Conservation (phyloP, 2,113 vertebrate genomes). For the Nerophis lumbriciformis region DNA sequence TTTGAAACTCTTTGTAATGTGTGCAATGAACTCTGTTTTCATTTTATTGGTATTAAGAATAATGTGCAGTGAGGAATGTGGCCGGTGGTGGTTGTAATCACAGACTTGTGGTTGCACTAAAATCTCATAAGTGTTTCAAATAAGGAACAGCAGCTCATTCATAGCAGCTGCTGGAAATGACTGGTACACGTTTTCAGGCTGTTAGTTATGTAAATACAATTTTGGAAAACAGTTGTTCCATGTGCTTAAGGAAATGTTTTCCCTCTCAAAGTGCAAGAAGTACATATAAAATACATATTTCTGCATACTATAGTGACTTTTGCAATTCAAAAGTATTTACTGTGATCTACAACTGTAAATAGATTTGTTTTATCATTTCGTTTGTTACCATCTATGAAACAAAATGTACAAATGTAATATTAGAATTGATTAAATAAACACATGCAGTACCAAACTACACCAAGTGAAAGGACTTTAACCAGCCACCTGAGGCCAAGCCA, state of each 20-base stretch:
- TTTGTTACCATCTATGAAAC: slow-evolving; percentile 7
- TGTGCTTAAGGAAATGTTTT: slow-evolving; percentile 27
- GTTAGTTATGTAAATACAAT: slow-evolving; percentile 39
- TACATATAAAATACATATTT: too few species aligned
- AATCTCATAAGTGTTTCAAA: slow-evolving; percentile 61
- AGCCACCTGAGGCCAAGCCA: slow-evolving; percentile 20
- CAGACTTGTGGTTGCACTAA: slow-evolving; percentile 56
- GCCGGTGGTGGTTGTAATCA: slow-evolving; percentile 53
- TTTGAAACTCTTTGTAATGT: slow-evolving; percentile 32
- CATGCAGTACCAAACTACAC: slow-evolving; percentile 12
- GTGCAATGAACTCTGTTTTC: slow-evolving; percentile 33
- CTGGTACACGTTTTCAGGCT: slow-evolving; percentile 46
- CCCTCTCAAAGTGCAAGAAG: background rate
- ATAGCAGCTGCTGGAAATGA: slow-evolving; percentile 28
- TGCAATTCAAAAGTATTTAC: background rate
- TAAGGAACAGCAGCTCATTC: slow-evolving; percentile 48
- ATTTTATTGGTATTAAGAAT: slow-evolving; percentile 60
- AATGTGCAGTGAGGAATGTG: slow-evolving; percentile 50
- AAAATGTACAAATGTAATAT: background rate
- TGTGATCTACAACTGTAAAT: too few species aligned
- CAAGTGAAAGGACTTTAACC: slow-evolving; percentile 24
- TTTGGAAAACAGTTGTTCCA: slow-evolving; percentile 33
- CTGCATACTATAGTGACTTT: background rate
- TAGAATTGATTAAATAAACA: too few species aligned
- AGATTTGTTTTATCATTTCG: too few species aligned